Base-by-base conservation (phyloP, 1,140 invertebrate species). In the Battus philenor region DNA sequence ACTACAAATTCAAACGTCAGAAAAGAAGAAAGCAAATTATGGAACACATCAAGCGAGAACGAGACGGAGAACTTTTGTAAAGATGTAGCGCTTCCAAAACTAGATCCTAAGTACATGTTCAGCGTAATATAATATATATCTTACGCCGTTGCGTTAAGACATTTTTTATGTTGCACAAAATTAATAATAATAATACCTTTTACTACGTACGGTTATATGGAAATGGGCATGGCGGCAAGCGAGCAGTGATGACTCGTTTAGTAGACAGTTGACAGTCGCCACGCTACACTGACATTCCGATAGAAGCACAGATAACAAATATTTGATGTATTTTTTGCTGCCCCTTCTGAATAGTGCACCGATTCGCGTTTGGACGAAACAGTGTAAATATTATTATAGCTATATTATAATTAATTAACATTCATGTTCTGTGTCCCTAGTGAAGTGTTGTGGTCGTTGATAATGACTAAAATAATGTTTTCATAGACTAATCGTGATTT, bases 231-330 rank as follows among this genome's bases (percentile, higher is more conserved):
- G 81, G 81, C 81, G 81, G 75, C 69, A 68, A 73, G 64, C 66
- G 59, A 74, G 61, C 77, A 74, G 73, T 79, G 81, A 81, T 78
- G 78, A 82, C 73, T 80, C 78, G 75, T 80, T 82, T 85, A 85
- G 81, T 82, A 82, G 81, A 82, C 78, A 85, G 66, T 85, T 85
- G 80, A 85, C 80, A 82, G 80, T 85, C 80, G 69, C 75, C 76
- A 81, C 80, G 78, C 78, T 71, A 79, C 68, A 80, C 68, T 82
- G 81, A 79, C 77, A 85, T 82, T 82, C 72, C 76, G 74, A 85
- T 79, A 80, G 74, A 66, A 75, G 65, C 50, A 72, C 77, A 81
- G 76, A 81, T 85, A 84, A 81, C 64, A 79, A 68, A 69, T 82
- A 84, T 76, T n/a, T 74, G 69, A 75, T 78, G 58, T 54, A 62